A percentile compares a stretch with the other conserved stretches of the same genome.
Evolutionary conservation across 2,888 invertebrate species (phyloP).

Genomic region (Andrena marginata): DNA sequence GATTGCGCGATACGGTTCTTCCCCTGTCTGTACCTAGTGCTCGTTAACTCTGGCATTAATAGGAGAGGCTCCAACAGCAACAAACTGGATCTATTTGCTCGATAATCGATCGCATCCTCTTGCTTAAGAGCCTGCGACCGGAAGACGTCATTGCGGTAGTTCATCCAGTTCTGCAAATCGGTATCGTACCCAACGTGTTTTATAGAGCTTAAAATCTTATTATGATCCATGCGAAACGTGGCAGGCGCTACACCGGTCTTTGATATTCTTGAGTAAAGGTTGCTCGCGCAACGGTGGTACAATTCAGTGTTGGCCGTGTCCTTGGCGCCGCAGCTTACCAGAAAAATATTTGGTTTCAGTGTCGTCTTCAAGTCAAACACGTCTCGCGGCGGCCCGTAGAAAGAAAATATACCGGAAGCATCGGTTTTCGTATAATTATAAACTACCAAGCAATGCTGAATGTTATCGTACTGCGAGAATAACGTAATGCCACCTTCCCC

Average conservation of each 20-base stretch:
- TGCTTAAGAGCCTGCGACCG: conserved; percentile 58
- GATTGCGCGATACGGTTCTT: conserved; percentile 75
- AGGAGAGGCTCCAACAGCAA: conserved; percentile 86
- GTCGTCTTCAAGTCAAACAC: conserved; percentile 69
- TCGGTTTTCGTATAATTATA: conserved; percentile 74
- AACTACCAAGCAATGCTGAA: conserved; percentile 77
- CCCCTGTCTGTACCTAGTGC: conserved; percentile 66
- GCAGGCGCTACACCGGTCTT: conserved; percentile 66
- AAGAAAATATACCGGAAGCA: conserved; percentile 76
- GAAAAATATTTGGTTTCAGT: conserved; percentile 70
- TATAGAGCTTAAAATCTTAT: conserved; percentile 57
- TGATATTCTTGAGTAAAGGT: conserved; percentile 76
- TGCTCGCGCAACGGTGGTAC: conserved; percentile 71
- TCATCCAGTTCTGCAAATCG: conserved; percentile 72
- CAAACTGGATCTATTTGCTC: conserved; percentile 81
- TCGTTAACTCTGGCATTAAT: conserved; percentile 85
- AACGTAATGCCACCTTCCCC: conserved; percentile 18
- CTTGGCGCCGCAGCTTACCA: conserved; percentile 52
- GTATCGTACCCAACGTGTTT: conserved; percentile 70
- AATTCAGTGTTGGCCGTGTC: conserved; percentile 68
- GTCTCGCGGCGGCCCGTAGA: conserved; percentile 56
- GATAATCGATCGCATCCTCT: conserved; percentile 63
- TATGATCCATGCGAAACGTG: conserved; percentile 63
- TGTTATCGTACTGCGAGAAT: conserved; percentile 44
- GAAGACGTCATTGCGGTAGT: conserved; percentile 66